These are phyloP conservation scores for Phyto melanocephala DNA, from an alignment of 2,888 invertebrate genomes.

Conservation along the genomic window DNA sequence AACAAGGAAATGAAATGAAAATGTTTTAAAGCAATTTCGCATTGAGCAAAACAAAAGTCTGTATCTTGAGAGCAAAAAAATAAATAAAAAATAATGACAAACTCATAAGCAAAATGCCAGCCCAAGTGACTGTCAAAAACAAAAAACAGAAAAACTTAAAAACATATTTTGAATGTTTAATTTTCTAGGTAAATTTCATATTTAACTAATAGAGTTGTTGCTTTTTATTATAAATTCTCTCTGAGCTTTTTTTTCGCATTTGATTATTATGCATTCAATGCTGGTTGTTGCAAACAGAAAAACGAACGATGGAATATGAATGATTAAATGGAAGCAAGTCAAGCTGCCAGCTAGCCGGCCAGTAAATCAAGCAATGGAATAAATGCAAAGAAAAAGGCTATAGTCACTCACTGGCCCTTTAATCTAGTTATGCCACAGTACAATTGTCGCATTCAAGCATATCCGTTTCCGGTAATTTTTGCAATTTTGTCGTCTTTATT, in stretches of 20 bases:
- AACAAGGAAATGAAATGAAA: no score
- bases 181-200: constrained; percentile 53
- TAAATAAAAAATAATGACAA: no score
- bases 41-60: background rate
- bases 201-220: constrained; percentile 59
- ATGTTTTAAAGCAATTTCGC: constrained; percentile 42
- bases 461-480: constrained; percentile 65
- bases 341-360: background rate
- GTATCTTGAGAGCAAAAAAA: background rate
- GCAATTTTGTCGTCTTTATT: constrained; percentile 53
- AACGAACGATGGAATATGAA: background rate
- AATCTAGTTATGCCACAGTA: constrained; percentile 61
- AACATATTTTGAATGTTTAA: constrained; percentile 58
- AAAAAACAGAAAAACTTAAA: constrained; percentile 8
- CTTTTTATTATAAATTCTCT: constrained; percentile 17
- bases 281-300: constrained; percentile 9
- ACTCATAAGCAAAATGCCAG: background rate
- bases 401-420: constrained; percentile 61
- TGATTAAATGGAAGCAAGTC: background rate
- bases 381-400: background rate
- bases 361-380: background rate
- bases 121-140: background rate
- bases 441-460: constrained; percentile 64
- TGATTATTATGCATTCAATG: constrained; percentile 26
- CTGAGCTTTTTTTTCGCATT: constrained; percentile 16